These are phyloP conservation scores for Agonopterix arenella DNA, from an alignment of 2,888 invertebrate genomes.

Conservation along the genomic window DNA sequence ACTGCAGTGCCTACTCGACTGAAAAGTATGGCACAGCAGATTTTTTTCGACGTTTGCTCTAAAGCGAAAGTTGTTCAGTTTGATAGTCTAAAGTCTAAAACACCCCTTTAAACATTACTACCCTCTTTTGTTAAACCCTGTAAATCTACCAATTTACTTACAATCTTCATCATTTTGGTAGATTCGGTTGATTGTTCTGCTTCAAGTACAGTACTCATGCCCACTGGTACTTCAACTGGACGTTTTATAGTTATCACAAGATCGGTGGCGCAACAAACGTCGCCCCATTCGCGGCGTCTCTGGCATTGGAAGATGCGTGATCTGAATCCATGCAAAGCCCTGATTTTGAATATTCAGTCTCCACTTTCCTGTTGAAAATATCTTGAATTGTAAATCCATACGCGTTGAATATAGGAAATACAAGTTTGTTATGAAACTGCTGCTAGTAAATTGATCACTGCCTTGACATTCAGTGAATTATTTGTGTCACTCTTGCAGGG, in stretches of 20 bases:
- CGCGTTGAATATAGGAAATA: background rate
- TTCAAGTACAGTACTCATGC: conserved; percentile 45
- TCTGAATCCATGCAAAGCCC: conserved; percentile 34
- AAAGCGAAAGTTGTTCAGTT: background rate
- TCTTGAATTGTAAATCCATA: background rate
- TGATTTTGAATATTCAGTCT: conserved; percentile 15
- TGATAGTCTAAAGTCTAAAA: too few species aligned
- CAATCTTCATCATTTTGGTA: conserved; percentile 64
- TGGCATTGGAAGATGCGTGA: conserved; percentile 66
- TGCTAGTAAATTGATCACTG: too few species aligned
- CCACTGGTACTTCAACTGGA: conserved; percentile 21
- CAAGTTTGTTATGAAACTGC: background rate
- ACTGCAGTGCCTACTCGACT: background rate
- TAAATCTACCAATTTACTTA: conserved; percentile 31
- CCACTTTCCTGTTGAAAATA: background rate
- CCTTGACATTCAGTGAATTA: too few species aligned
- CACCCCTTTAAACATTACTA: too few species aligned
- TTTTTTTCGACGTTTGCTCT: background rate
- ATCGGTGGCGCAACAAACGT: conserved; percentile 37
- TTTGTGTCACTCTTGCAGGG: too few species aligned
- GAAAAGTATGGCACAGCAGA: background rate
- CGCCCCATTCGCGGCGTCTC: conserved; percentile 35
- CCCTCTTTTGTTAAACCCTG: too few species aligned
- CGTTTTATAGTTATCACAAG: conserved; percentile 47
- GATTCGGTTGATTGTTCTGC: conserved; percentile 35